A percentile compares a stretch with the other conserved stretches of the same genome.
Evolutionary conservation across 35 echinoderm and acorn worm species (phyloP).

Genomic region (Amphiura filiformis): DNA sequence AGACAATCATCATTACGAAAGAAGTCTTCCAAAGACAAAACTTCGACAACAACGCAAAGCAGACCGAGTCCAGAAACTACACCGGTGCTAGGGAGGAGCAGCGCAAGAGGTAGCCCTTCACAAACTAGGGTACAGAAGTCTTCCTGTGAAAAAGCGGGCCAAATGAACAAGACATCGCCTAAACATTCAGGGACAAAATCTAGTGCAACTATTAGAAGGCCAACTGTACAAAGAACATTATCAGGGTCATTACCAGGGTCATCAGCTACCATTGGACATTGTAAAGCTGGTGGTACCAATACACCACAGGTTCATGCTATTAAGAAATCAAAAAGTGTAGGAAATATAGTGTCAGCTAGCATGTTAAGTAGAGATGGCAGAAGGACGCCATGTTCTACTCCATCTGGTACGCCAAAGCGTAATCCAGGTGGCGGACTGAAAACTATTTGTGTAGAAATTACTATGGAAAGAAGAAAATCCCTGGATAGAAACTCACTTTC

Average conservation of each 20-base stretch:
- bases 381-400: not conserved
- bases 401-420: not conserved
- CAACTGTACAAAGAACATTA: slow-evolving; percentile 7
- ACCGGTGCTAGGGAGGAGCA: not conserved
- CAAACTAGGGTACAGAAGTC: slow-evolving; percentile 4
- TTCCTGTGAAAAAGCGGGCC: not conserved
- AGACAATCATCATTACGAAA: slow-evolving; percentile 16
- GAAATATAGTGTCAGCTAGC: not conserved
- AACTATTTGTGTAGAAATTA: slow-evolving; percentile 7
- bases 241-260: not conserved
- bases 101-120: not conserved
- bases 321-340: not conserved
- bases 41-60: not conserved
- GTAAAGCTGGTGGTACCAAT: not conserved
- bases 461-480: not conserved
- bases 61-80: slow-evolving; percentile 7
- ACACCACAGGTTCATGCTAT: not conserved
- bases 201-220: not conserved
- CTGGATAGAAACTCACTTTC: not conserved
- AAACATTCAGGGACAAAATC: not conserved
- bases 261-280: not conserved
- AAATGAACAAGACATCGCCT: not conserved
- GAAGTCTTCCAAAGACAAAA: slow-evolving; percentile 17
- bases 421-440: not conserved
- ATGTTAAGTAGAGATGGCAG: not conserved